phyloP scores from a whole-genome alignment of 2,113 vertebrate species.

The Crotalus tigris region DNA sequence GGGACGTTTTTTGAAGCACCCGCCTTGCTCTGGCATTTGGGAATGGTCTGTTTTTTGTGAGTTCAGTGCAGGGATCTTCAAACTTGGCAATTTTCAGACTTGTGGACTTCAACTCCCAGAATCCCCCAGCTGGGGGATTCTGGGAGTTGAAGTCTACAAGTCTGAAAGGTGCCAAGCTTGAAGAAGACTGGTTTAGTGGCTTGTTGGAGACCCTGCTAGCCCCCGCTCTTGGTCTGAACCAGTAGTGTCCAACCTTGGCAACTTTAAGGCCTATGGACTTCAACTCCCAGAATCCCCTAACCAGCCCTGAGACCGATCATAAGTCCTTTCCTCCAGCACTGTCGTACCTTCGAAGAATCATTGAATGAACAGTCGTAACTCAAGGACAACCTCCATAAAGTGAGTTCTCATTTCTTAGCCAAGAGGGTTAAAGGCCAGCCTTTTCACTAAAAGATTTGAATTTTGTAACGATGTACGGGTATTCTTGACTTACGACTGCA shows the following conservation, averaged over 20 bases:
- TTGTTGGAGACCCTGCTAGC: not conserved
- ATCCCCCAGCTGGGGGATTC: too few relatives aligned
- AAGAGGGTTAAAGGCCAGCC: not conserved
- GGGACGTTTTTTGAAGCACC: not conserved
- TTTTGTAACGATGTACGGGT: not conserved
- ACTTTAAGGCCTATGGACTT: not conserved
- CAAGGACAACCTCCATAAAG: not conserved
- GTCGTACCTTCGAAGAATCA: not conserved
- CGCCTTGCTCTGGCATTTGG: not conserved
- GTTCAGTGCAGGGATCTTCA: too few relatives aligned
- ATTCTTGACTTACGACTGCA: not conserved
- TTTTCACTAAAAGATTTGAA: constrained; percentile 12
- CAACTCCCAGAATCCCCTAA: not conserved
- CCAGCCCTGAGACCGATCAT: not conserved
- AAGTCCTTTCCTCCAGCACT: too few relatives aligned
- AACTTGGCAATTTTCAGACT: too few relatives aligned
- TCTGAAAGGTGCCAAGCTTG: too few relatives aligned
- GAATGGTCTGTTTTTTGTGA: not conserved
- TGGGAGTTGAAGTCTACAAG: too few relatives aligned
- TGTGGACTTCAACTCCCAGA: too few relatives aligned
- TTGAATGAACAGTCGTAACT: too few relatives aligned
- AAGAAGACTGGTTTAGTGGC: not conserved
- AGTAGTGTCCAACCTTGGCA: not conserved
- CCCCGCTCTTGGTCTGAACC: not conserved
- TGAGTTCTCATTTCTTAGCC: not conserved